Percentiles rank a stretch among this genome's conserved stretches.
phyloP scores from a whole-genome alignment of 2,888 invertebrate genomes.

The Drosophila stalkeri region DNA sequence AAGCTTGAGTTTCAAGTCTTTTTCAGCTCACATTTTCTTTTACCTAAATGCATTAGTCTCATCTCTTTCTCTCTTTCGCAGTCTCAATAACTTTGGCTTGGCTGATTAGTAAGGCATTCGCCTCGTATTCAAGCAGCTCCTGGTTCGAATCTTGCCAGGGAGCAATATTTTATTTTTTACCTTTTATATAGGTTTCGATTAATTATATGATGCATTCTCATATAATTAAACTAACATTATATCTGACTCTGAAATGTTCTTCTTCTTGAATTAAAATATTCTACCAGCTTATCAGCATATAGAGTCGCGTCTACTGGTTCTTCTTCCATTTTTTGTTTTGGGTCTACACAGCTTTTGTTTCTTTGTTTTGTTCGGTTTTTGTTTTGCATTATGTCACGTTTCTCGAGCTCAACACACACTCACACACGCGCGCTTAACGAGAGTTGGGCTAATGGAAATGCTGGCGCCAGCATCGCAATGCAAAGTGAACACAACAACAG shows the following conservation, averaged over 20 bases:
- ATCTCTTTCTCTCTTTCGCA: not conserved
- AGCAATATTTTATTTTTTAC: not conserved
- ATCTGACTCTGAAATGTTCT: not conserved
- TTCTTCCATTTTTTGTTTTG: not conserved
- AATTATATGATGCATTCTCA: not conserved
- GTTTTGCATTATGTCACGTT: slow-evolving; percentile 65
- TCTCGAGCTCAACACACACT: slow-evolving; percentile 13
- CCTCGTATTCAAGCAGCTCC: not conserved
- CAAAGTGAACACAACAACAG: slow-evolving; percentile 18
- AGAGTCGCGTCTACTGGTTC: not conserved
- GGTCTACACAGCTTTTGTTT: not conserved
- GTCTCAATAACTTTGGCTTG: not conserved
- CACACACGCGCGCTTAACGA: not conserved
- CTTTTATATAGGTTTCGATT: not conserved
- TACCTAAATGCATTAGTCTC: not conserved
- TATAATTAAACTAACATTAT: not conserved
- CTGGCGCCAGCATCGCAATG: slow-evolving; percentile 67
- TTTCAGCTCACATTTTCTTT: too few species aligned
- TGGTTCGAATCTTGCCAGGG: not conserved
- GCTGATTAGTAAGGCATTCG: not conserved
- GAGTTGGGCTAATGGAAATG: slow-evolving; percentile 31
- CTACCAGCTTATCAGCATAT: not conserved
- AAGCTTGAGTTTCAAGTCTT: not conserved
- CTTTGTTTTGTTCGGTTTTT: slow-evolving; percentile 12
- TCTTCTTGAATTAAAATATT: not conserved